A percentile compares a stretch with the other conserved stretches of the same genome.
These are phyloP conservation scores for Callionymus lyra DNA, from an alignment of 2,113 vertebrate species.

Conservation along the genomic window DNA sequence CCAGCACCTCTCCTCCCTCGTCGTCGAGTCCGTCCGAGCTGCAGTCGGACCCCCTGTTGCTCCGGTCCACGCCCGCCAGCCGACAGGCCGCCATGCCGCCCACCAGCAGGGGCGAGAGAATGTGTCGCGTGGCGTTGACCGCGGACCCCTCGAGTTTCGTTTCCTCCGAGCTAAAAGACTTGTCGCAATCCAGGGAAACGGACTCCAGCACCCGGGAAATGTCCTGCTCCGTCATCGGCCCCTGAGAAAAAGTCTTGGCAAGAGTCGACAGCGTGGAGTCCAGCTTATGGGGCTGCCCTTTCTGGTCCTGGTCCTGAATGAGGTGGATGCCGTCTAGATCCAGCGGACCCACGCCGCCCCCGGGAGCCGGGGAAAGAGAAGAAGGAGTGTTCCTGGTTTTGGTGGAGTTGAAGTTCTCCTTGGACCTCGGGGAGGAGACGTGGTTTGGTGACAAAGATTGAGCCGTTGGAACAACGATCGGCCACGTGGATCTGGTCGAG, in stretches of 20 bases:
- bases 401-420: slow-evolving; percentile 32
- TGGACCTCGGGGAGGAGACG: slow-evolving; percentile 27
- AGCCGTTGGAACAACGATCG: slow-evolving; percentile 86
- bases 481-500: slow-evolving; percentile 63
- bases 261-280: slow-evolving; percentile 18
- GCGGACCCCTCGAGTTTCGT: slow-evolving; percentile 27
- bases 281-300: slow-evolving; percentile 30
- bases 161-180: slow-evolving; percentile 52
- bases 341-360: slow-evolving; percentile 14
- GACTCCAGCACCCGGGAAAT: slow-evolving; percentile 73
- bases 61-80: slow-evolving; percentile 35
- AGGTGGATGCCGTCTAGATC: slow-evolving; percentile 57
- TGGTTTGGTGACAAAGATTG: slow-evolving; percentile 53
- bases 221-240: slow-evolving; percentile 63
- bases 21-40: slow-evolving; percentile 79
- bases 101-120: slow-evolving; percentile 47
- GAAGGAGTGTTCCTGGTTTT: slow-evolving; percentile 34
- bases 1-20: slow-evolving; percentile 66
- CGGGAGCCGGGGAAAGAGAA: slow-evolving; percentile 10
- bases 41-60: slow-evolving; percentile 55
- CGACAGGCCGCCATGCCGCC: slow-evolving; percentile 43
- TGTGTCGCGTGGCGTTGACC: slow-evolving; percentile 30
- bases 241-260: slow-evolving; percentile 15
- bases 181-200: slow-evolving; percentile 61
- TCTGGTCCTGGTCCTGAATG: slow-evolving; percentile 58